A percentile compares a stretch with the other conserved stretches of the same genome.
These are phyloP conservation scores for Hyperoodon ampullatus DNA, from an alignment of 2,113 vertebrate species.

Conservation along the genomic window DNA sequence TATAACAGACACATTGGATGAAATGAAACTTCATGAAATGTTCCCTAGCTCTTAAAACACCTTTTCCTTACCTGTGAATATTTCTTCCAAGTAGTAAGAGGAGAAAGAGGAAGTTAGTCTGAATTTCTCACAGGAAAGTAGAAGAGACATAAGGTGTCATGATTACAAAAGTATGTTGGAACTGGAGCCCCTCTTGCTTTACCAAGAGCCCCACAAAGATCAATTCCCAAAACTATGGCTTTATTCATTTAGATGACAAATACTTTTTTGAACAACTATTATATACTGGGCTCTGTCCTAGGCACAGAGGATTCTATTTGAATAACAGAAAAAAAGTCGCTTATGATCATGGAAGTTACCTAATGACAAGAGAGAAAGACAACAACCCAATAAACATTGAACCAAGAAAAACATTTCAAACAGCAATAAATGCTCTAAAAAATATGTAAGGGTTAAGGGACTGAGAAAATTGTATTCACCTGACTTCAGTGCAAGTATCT, in stretches of 20 bases:
- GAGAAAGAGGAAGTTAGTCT: not conserved
- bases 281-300: not conserved
- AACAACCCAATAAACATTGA: not conserved
- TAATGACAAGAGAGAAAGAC: not conserved
- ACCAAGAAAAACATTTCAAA: not conserved
- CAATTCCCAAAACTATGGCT: not conserved
- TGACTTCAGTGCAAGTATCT: not conserved
- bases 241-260: not conserved
- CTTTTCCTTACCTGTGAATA: not conserved
- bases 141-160: not conserved
- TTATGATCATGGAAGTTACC: not conserved
- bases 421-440: not conserved
- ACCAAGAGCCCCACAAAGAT: not conserved
- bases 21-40: not conserved
- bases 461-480: not conserved
- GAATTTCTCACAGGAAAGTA: not conserved
- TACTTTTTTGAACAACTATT: not conserved
- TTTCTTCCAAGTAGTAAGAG: not conserved
- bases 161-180: not conserved
- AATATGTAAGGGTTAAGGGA: rapidly evolving
- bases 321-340: not conserved
- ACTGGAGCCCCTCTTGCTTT: not conserved
- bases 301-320: not conserved
- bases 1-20: not conserved
- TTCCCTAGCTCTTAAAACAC: not conserved